Base-by-base conservation (phyloP, 2,888 invertebrate species). In the Microctonus aethiopoides region DNA sequence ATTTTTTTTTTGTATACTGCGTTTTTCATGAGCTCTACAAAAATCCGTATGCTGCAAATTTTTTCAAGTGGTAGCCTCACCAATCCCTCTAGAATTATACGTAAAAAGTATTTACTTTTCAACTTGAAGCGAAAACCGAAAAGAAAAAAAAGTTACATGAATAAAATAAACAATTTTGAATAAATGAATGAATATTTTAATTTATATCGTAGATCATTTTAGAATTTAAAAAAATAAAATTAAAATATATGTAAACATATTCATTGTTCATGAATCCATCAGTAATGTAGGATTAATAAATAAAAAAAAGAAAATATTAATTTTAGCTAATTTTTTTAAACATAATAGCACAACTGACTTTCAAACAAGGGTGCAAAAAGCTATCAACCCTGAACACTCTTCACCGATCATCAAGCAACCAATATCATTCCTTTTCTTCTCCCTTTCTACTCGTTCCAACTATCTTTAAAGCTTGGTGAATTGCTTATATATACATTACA, bases 21-120 rank as follows among this genome's bases (percentile, higher is more conserved):
- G 59, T 63, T 39, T 76, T 76, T 68, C 72, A 77, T 74, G 77
- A 77, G 79, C 77, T 79, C 78, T 76, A 77, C 76, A 76, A 78
- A 79, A 80, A 77, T 74, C 74, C 70, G 67, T 73, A 73, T 72
- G 67, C 75, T 70, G 68, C 73, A 74, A 74, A 71, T 75, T 73
- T n/a, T 73, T 75, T 74, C 75, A 71, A 67, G 66, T 69, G 73
- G 68, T 54, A 73, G 74, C 72, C 67, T 74, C 60, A 72, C 75
- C 71, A 76, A 75, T 73, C 74, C 67, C 63, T 72, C 73, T 20
- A 0, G 20, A 52, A 9, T 52, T 22, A 1, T 20, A 52, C 20
- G 20, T 16, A 20, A 52, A 52, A 29, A 29, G n/a, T n/a, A n/a
- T 29, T 29, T 29, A 3, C 29, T 29, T 7, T 29, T 29, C 3